Base-by-base conservation (phyloP, 2,113 vertebrate genomes). In the Trematomus loennbergii region DNA sequence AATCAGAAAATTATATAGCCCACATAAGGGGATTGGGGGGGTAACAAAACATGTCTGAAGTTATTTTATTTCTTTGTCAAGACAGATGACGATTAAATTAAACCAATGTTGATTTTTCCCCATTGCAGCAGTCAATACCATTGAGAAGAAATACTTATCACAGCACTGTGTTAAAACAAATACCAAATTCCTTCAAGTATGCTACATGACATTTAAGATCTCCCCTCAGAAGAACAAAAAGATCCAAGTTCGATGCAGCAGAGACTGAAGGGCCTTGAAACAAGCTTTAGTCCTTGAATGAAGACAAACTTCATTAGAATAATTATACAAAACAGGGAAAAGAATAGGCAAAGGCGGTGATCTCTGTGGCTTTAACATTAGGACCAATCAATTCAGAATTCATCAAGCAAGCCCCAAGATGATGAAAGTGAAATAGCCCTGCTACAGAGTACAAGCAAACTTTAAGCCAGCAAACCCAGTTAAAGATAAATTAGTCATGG, bases 401-500 rank as follows among this genome's bases (percentile, higher is more conserved):
- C 85, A 87, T 89, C 81, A 90, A 94, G 88, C 90, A 91, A 92
- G 73, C 82, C 86, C 86, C 79, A 70, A 84, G 86, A 84, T 84
- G 89, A 91, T 88, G 88, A 86, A 80, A 59, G 85, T 88, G 83
- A 91, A 83, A 86, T 17, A 81, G 81, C 86, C 85, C 83, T 89
- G 91, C 91, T 91, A 94, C 85, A 93, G 86, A 89, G 78, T 81
- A 94, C 76, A 93, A 90, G 91, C 88, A 46, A 95, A 92, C 81
- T 91, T 84, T 83, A 93, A 92, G 92, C 93, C 88, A 88, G 93
- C 89, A 91, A 91, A 91, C 89, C 90, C 88, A 91, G 88, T 87
- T 83, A 79, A 90, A 92, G 90, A 93, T 92, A 93, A 94, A 93
- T 92, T 92, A 94, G 91, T 93, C 77, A 66, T 84, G 86, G 90